Evolutionary conservation across 2,888 invertebrate genomes (phyloP).

Genomic region (Mechanitis mazaeus): DNA sequence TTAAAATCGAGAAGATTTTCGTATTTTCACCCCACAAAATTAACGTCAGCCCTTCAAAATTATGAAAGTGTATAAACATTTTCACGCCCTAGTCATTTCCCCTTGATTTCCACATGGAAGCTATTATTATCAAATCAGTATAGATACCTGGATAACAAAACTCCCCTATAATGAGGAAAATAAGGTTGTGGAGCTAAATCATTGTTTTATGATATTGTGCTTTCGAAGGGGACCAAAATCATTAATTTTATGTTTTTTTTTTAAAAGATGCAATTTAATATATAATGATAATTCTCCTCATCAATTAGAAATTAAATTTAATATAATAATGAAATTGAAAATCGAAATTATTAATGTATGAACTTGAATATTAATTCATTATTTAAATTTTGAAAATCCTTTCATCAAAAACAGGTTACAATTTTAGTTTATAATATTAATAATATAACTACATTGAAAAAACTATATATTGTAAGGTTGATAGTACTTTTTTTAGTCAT

Average conservation of each 20-base stretch:
- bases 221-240: constrained; percentile 39
- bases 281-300: not conserved
- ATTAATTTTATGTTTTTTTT: constrained; percentile 4
- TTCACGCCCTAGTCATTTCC: constrained; percentile 61
- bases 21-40: constrained; percentile 3
- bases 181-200: constrained; percentile 63
- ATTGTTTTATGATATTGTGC: constrained; percentile 70
- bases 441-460: too few relatives aligned
- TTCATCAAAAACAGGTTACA: too few relatives aligned
- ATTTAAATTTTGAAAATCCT: too few relatives aligned
- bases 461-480: too few relatives aligned
- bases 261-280: not conserved
- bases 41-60: constrained; percentile 66
- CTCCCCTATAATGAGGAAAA: constrained; percentile 64
- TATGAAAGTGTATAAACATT: constrained; percentile 77
- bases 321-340: too few relatives aligned
- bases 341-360: too few relatives aligned
- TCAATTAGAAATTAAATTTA: constrained; percentile 1
- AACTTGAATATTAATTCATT: too few relatives aligned
- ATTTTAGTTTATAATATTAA: too few relatives aligned
- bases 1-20: not conserved
- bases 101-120: constrained; percentile 64
- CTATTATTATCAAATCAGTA: constrained; percentile 77
- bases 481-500: too few relatives aligned
- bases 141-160: constrained; percentile 66